Base-by-base conservation (phyloP, 2,888 invertebrate species). In the Pseudococcus jackbeardsleyi region DNA sequence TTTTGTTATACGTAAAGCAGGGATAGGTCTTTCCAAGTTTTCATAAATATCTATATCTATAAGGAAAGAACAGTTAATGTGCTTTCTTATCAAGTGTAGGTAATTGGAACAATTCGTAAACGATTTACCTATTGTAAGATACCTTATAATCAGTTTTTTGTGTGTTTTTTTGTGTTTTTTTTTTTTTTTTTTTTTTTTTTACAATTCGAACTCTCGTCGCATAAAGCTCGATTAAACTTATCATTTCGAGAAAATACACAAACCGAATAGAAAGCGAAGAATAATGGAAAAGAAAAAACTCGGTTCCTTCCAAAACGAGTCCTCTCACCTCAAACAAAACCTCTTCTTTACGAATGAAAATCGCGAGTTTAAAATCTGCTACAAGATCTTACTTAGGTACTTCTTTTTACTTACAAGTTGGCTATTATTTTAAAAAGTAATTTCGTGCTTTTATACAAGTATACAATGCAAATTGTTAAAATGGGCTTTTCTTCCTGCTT, bases 361-460 rank as follows among this genome's bases (percentile, higher is more conserved):
- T 50, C 50, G 50, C 50, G 50, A 50, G 17, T 50, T 2, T 50
- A 50, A 50, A 50, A 50, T 12, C 50, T 50, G 12, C 15, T 50
- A 8, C 17, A 50, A 50, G 5, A 15, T 50, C 50, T 15, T 17
- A 17, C 8, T n/a, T n/a, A n/a, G n/a, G n/a, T n/a, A n/a, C 3
- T 50, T 50, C 50, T 50, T 15, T 64, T 64, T 22, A 64, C 64
- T 64, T 22, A 64, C 64, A 64, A 64, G 64, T 64, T 64, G 64
- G 22, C 64, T 64, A 64, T 64, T 64, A 64, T 64, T 64, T 64
- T 2, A 64, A 64, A 64, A 64, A 64, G 22, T 64, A 19, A 64
- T 64, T 64, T 64, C 12, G 1, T 22, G 22, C 64, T 64, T 64
- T 64, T 64, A 64, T 64, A 6, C 11, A 33, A 33, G 22, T 8